These are phyloP conservation scores for Corythornis vintsioides DNA, from an alignment of 2,113 vertebrate species.

Conservation along the genomic window DNA sequence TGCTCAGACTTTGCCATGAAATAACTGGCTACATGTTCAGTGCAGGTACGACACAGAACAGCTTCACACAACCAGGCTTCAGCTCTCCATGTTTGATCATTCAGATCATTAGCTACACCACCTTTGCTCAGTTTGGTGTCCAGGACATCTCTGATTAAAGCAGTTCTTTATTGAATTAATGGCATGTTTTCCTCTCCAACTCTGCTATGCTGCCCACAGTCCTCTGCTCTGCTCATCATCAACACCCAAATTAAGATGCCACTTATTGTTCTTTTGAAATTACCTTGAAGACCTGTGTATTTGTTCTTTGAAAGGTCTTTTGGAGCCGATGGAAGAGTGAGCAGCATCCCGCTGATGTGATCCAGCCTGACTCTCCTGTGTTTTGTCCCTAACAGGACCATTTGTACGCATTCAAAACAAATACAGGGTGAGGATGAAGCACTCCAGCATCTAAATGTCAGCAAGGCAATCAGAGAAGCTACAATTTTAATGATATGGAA, in stretches of 20 bases:
- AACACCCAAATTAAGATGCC: neutral
- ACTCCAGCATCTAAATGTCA: neutral
- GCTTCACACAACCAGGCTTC: neutral
- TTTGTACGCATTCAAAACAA: neutral
- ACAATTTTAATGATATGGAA: neutral
- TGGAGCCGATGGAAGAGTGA: rapidly evolving
- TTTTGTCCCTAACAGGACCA: neutral
- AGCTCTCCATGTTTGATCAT: neutral
- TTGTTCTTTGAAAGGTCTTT: neutral
- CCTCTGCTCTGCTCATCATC: neutral
- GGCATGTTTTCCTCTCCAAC: neutral
- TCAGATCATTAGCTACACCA: neutral
- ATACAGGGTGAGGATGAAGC: neutral
- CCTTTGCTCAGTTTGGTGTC: neutral
- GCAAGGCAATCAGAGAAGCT: neutral
- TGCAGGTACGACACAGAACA: rapidly evolving
- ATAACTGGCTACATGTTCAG: neutral
- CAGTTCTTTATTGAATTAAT: neutral
- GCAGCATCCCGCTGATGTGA: neutral
- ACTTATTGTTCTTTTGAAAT: neutral
- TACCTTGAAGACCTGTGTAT: neutral
- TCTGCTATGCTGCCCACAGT: neutral
- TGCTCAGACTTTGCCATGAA: neutral
- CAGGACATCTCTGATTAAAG: neutral
- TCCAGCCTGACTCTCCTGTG: neutral